Percentiles rank a stretch among this genome's conserved stretches.
Conservation (phyloP, 1,140 invertebrate genomes). For the Cardiocondyla obscurior region DNA sequence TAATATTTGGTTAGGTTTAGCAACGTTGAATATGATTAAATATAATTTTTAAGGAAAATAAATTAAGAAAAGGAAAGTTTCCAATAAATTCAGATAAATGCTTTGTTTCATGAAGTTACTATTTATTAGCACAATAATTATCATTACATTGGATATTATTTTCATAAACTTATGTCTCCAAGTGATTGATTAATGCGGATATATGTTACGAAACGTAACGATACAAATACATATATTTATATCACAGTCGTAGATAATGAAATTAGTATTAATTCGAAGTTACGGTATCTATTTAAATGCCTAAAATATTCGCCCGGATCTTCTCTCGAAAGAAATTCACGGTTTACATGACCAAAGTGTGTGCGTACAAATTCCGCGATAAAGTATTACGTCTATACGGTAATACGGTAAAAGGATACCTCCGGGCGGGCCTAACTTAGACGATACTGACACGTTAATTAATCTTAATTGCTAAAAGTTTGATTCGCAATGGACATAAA, state of each 20-base stretch:
- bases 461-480: conserved; percentile 29
- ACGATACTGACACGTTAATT: conserved; percentile 21
- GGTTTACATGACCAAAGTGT: conserved; percentile 24
- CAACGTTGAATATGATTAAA: no score
- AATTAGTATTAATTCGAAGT: conserved; percentile 61
- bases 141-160: conserved; percentile 65
- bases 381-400: conserved; percentile 15
- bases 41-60: no score
- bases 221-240: conserved; percentile 74
- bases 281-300: conserved; percentile 39
- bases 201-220: conserved; percentile 68
- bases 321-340: conserved; percentile 15
- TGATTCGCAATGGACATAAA: conserved; percentile 52
- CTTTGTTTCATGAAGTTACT: conserved; percentile 52
- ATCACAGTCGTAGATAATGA: conserved; percentile 71
- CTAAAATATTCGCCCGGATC: conserved; percentile 18
- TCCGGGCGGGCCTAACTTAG: conserved; percentile 26
- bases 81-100: neutral
- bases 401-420: conserved; percentile 31
- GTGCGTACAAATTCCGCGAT: conserved; percentile 15
- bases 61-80: no score
- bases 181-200: conserved; percentile 67
- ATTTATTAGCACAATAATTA: conserved; percentile 68
- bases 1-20: no score
- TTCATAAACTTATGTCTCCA: conserved; percentile 63